Evolutionary conservation across 2,888 invertebrate genomes (phyloP).

Genomic region (Trissolcus brochymenae): DNA sequence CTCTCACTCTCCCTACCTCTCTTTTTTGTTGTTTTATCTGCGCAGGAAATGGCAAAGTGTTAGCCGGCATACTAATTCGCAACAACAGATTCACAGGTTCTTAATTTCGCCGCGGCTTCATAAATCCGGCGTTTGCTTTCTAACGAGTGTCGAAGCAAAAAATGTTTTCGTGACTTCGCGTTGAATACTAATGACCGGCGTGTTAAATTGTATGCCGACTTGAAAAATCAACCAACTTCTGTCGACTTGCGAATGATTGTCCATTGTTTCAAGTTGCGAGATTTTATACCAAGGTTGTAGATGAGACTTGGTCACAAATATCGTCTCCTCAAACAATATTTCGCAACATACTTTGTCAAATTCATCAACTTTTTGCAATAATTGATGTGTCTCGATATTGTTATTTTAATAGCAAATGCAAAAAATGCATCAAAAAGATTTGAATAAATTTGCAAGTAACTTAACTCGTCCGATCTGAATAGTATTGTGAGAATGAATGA

Average conservation of each 20-base stretch:
- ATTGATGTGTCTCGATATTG: no score
- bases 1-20: conserved; percentile 11
- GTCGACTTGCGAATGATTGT: conserved; percentile 17
- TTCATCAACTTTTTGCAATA: no score
- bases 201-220: conserved; percentile 45
- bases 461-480: no score
- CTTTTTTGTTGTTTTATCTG: conserved; percentile 38
- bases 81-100: conserved; percentile 73
- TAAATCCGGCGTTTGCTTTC: conserved; percentile 66
- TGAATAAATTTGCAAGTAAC: background rate
- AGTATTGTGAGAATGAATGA: no score
- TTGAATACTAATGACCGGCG: conserved; percentile 65
- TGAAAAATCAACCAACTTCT: conserved; percentile 20
- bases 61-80: conserved; percentile 74
- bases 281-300: no score
- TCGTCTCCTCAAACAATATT: no score
- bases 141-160: conserved; percentile 65
- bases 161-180: conserved; percentile 62
- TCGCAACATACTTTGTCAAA: no score
- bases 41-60: conserved; percentile 63
- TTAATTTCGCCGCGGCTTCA: conserved; percentile 74
- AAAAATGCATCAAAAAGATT: background rate
- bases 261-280: conserved; percentile 28
- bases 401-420: no score
- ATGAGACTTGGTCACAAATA: no score